Evolutionary conservation across 2,888 invertebrate species (phyloP).

Genomic region (Papilio protenor): DNA sequence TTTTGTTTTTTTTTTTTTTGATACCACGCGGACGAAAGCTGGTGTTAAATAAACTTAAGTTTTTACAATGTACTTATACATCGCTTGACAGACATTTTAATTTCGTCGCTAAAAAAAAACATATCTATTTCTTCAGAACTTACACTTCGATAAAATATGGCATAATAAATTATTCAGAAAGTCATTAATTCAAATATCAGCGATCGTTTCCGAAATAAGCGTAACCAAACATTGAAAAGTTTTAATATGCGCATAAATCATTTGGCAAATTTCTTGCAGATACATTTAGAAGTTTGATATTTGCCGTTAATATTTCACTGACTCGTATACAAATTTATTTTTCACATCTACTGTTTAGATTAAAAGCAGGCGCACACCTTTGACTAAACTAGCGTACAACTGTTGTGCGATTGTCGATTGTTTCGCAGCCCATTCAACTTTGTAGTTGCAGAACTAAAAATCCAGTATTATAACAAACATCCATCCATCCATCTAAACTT

Average conservation of each 20-base stretch:
- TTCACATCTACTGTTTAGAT: background rate
- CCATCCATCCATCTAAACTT: too few relatives aligned
- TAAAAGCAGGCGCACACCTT: too few relatives aligned
- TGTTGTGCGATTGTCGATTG: too few relatives aligned
- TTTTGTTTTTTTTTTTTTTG: too few relatives aligned
- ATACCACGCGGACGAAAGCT: too few relatives aligned
- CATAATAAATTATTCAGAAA: constrained; percentile 13
- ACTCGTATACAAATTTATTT: background rate
- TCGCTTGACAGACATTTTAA: background rate
- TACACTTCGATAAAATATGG: background rate
- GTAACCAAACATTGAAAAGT: constrained; percentile 27
- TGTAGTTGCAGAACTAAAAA: too few relatives aligned
- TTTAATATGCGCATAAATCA: constrained; percentile 22
- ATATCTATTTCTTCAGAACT: background rate
- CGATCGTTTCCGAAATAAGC: constrained; percentile 8
- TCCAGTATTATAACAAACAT: too few relatives aligned
- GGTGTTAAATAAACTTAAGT: too few relatives aligned
- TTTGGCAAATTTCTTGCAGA: background rate
- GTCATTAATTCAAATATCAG: constrained; percentile 15
- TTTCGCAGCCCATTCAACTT: too few relatives aligned
- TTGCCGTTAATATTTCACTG: background rate
- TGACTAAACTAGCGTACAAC: too few relatives aligned
- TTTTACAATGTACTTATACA: too few relatives aligned
- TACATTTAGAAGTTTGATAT: constrained; percentile 17
- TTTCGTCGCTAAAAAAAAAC: background rate